Conservation (phyloP, 2,797 vertebrate genomes). For the Cossypha caffra region DNA sequence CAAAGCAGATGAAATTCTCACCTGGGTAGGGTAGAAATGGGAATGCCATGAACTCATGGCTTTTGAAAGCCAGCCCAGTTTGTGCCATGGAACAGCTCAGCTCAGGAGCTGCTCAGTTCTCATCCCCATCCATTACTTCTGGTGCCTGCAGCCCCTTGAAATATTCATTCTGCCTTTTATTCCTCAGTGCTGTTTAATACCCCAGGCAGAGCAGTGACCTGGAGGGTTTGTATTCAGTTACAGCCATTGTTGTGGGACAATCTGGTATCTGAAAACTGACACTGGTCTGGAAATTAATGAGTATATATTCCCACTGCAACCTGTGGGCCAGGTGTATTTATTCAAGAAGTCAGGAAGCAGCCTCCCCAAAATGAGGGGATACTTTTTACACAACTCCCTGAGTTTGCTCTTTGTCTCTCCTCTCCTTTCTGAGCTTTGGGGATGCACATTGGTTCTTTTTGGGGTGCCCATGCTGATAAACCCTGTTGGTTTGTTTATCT, state of each 20-base stretch:
- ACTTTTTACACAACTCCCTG: background rate
- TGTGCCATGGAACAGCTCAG: background rate
- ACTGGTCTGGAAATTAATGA: background rate
- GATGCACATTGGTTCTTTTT: background rate
- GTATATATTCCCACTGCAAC: background rate
- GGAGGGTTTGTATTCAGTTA: background rate
- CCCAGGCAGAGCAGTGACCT: background rate
- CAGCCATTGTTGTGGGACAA: background rate
- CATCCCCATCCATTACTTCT: background rate
- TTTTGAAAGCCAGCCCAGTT: background rate
- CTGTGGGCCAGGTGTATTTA: background rate
- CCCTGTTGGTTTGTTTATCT: fast-evolving
- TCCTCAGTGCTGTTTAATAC: background rate
- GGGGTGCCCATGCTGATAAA: background rate
- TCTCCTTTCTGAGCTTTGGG: background rate
- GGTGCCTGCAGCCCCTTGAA: constrained; percentile 14
- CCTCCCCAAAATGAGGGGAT: background rate
- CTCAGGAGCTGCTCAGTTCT: background rate
- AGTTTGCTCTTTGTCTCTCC: background rate
- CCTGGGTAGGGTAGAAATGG: background rate
- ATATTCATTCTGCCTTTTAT: constrained; percentile 39
- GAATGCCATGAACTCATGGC: fast-evolving
- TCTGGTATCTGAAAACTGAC: constrained; percentile 6
- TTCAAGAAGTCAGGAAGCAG: constrained; percentile 16
- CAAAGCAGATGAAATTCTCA: background rate